Conservation (phyloP, 1,140 invertebrate genomes). For the Drosophila ironensis region DNA sequence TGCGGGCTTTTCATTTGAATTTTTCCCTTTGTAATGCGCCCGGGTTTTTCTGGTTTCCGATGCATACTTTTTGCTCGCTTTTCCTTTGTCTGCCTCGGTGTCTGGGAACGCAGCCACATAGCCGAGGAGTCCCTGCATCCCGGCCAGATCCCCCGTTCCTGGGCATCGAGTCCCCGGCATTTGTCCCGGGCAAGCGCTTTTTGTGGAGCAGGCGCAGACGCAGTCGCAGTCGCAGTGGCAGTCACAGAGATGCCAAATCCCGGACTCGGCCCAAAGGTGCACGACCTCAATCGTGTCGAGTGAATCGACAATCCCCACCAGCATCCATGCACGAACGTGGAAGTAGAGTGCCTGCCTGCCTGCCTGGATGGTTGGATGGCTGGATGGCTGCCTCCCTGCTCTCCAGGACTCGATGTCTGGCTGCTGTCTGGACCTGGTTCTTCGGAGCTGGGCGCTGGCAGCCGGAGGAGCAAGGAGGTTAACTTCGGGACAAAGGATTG, state of each 20-base stretch:
- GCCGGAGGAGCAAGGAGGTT: too few relatives aligned
- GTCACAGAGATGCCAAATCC: slow-evolving; percentile 15
- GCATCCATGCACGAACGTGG: slow-evolving; percentile 18
- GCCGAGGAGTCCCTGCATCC: slow-evolving; percentile 29
- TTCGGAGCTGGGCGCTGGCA: slow-evolving; percentile 23
- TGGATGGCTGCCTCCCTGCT: slow-evolving; percentile 39
- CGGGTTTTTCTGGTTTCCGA: slow-evolving; percentile 3
- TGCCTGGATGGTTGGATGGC: not conserved
- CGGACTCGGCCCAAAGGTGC: slow-evolving; percentile 57
- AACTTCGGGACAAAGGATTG: slow-evolving; percentile 59
- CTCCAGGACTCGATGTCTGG: slow-evolving; percentile 65
- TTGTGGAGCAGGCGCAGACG: slow-evolving; percentile 69
- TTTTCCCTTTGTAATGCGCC: slow-evolving; percentile 33
- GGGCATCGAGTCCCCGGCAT: not conserved
- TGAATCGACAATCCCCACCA: slow-evolving; percentile 26
- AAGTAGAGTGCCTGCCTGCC: slow-evolving; percentile 12
- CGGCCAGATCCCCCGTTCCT: slow-evolving; percentile 23
- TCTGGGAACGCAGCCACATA: slow-evolving; percentile 72
- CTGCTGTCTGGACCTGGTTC: slow-evolving; percentile 45
- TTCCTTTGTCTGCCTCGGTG: slow-evolving; percentile 62
- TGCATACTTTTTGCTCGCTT: slow-evolving; percentile 23
- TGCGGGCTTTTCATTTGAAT: slow-evolving; percentile 24
- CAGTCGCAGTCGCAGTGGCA: slow-evolving; percentile 44
- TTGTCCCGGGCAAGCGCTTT: slow-evolving; percentile 29
- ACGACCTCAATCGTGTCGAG: slow-evolving; percentile 74